Percentiles rank a stretch among this genome's conserved stretches.
These are phyloP conservation scores for Rhadinocentrus ornatus DNA, from an alignment of 2,797 vertebrate genomes.

Conservation along the genomic window DNA sequence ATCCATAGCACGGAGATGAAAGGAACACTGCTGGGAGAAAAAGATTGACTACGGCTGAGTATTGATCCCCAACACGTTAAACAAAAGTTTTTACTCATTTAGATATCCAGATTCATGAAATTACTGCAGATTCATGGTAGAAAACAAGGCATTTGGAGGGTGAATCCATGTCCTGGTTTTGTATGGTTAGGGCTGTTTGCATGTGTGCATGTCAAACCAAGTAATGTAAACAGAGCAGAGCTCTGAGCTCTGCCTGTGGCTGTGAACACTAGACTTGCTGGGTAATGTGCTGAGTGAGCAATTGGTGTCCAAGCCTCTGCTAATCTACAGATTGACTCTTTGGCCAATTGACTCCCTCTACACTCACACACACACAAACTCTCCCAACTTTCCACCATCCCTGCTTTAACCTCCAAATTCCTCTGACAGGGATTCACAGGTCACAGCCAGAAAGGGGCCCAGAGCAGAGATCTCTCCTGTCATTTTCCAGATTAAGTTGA, in stretches of 20 bases:
- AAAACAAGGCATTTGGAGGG: constrained; percentile 20
- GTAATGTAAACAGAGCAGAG: constrained; percentile 69
- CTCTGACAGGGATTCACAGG: constrained; percentile 48
- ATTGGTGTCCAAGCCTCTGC: constrained; percentile 70
- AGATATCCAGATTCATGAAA: not conserved
- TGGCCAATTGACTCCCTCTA: constrained; percentile 54
- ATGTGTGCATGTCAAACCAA: constrained; percentile 32
- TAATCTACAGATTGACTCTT: constrained; percentile 79
- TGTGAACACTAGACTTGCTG: constrained; percentile 74
- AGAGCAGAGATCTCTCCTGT: constrained; percentile 15
- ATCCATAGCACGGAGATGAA: constrained; percentile 31
- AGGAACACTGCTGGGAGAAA: not conserved
- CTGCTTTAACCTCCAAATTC: constrained; percentile 40
- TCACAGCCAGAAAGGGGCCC: constrained; percentile 40
- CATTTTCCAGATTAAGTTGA: constrained; percentile 1
- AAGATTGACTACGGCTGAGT: not conserved
- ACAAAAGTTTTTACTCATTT: not conserved
- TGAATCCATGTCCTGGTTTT: constrained; percentile 14
- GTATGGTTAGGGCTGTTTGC: constrained; percentile 20
- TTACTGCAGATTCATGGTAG: constrained; percentile 2
- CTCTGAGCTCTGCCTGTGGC: constrained; percentile 67
- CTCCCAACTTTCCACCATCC: constrained; percentile 11
- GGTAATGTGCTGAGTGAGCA: constrained; percentile 80
- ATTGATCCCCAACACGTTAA: not conserved
- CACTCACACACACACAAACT: constrained; percentile 3